A percentile compares a stretch with the other conserved stretches of the same genome.
Conservation (phyloP, 2,888 invertebrate species). For the Perdita meconis region DNA sequence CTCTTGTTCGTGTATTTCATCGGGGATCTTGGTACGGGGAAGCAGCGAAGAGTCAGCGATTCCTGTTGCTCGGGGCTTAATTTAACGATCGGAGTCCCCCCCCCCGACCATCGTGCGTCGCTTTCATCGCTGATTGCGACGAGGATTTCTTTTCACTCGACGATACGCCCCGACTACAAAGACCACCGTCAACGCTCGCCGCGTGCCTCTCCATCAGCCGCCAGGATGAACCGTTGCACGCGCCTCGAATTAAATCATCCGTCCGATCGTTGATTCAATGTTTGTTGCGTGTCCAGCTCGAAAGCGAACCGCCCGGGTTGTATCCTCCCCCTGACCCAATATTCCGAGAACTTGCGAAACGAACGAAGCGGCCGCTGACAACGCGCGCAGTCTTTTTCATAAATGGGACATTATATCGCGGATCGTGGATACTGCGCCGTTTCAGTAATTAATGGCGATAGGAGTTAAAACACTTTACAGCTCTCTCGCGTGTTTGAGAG, state of each 20-base stretch:
- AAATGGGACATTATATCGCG: neutral
- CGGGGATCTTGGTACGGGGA: conserved; percentile 3
- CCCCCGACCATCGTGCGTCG: neutral
- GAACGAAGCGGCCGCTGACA: neutral
- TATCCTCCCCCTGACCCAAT: neutral
- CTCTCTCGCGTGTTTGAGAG: neutral
- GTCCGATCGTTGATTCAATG: neutral
- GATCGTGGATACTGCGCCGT: neutral
- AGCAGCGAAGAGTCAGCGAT: conserved; percentile 6
- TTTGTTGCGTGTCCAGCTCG: conserved; percentile 3
- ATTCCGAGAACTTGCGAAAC: conserved; percentile 1
- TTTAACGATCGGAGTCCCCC: conserved; percentile 47
- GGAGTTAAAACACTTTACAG: neutral
- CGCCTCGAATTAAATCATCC: conserved; percentile 4
- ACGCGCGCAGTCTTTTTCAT: neutral
- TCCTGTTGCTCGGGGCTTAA: conserved; percentile 37
- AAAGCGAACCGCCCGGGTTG: neutral
- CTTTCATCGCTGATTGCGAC: conserved; percentile 51
- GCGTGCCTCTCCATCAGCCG: conserved; percentile 7
- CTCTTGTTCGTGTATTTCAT: neutral
- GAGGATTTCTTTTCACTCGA: conserved; percentile 36
- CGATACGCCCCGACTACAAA: conserved; percentile 29
- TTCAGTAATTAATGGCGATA: conserved; percentile 10
- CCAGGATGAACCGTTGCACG: conserved; percentile 1
- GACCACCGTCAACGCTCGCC: neutral